phyloP scores from a whole-genome alignment of 1,140 invertebrate species.

The Papilio aristodemus region DNA sequence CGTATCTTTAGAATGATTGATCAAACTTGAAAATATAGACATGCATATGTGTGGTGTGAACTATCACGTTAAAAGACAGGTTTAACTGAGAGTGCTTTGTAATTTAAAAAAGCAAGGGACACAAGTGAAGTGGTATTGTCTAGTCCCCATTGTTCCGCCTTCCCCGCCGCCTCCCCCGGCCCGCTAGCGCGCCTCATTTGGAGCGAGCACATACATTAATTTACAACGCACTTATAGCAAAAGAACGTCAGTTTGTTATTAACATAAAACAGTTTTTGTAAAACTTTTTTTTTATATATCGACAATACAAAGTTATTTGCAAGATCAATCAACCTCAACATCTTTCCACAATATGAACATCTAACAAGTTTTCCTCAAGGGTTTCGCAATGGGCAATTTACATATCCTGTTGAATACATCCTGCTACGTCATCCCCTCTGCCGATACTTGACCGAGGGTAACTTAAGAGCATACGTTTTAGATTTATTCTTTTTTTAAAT shows the following conservation, averaged over 20 bases:
- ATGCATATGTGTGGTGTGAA: slow-evolving; percentile 8
- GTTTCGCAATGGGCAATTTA: no score
- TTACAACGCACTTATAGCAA: background rate
- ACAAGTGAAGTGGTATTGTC: slow-evolving; percentile 25
- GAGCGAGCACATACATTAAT: background rate
- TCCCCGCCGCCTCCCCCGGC: background rate
- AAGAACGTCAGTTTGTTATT: background rate
- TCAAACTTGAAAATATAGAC: background rate
- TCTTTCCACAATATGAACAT: no score
- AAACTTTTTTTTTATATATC: background rate
- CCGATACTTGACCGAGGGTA: no score
- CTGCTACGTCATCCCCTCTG: no score
- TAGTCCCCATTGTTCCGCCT: slow-evolving; percentile 21
- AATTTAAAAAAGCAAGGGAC: slow-evolving; percentile 15
- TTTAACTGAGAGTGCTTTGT: slow-evolving; percentile 25
- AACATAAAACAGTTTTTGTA: background rate
- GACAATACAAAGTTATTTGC: no score
- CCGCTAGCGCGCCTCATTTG: background rate
- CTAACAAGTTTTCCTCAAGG: no score
- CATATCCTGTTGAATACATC: no score
- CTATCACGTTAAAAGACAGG: slow-evolving; percentile 6
- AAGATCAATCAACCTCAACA: no score
- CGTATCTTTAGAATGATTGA: background rate
- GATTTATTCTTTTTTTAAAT: no score
- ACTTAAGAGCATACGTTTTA: no score